phyloP scores from a whole-genome alignment of 2,888 invertebrate species.

The Lucinisca nassula region DNA sequence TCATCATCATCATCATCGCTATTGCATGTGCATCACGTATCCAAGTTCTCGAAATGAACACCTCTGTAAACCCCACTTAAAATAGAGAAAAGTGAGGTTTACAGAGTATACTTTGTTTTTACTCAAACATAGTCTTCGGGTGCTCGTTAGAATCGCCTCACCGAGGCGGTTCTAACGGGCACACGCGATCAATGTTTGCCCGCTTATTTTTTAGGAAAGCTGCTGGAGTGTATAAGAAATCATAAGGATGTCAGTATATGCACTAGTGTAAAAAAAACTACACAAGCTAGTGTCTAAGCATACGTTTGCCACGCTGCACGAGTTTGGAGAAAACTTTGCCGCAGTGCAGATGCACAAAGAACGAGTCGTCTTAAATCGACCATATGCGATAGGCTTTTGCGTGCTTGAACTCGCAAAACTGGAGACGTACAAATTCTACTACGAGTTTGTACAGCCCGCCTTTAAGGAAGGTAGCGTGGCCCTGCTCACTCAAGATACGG shows the following conservation, averaged over 20 bases:
- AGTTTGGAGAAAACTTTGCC: background rate
- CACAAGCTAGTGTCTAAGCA: background rate
- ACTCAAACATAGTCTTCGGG: no score
- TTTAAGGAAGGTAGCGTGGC: background rate
- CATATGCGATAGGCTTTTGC: background rate
- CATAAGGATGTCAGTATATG: background rate
- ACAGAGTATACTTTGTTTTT: no score
- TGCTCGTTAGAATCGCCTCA: no score
- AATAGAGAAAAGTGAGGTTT: no score
- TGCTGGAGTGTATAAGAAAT: background rate
- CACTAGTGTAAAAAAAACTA: background rate
- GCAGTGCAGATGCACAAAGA: slow-evolving; percentile 18
- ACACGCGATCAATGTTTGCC: no score
- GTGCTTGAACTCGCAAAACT: slow-evolving; percentile 25
- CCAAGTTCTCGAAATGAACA: no score
- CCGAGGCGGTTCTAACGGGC: no score
- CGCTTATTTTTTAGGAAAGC: slow-evolving; percentile 1
- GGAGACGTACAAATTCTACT: background rate
- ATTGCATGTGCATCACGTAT: no score
- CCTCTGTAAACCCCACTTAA: no score
- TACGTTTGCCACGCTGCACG: background rate
- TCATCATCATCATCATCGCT: no score
- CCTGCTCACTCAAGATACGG: background rate
- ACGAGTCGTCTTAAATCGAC: background rate
- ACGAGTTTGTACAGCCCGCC: background rate